These are phyloP conservation scores for Sitophilus oryzae DNA, from an alignment of 1,140 invertebrate species.

Conservation along the genomic window DNA sequence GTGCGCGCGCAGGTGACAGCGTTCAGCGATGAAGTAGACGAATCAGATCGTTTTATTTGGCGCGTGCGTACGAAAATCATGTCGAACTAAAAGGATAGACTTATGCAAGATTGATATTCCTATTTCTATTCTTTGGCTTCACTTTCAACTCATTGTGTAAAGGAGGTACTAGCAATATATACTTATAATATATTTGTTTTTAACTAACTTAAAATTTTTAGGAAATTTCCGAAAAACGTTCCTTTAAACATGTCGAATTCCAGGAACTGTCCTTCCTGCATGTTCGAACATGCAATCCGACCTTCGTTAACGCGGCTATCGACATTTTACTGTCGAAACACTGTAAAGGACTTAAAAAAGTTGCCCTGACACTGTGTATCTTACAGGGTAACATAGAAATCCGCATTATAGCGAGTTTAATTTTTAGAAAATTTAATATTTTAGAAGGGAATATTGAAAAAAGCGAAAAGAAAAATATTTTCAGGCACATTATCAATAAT, in stretches of 20 bases:
- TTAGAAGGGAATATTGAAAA: conserved; percentile 20
- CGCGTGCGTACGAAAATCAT: too few species aligned
- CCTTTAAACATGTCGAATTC: conserved; percentile 19
- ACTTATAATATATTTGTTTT: too few species aligned
- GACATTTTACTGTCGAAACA: conserved; percentile 24
- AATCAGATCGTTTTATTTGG: too few species aligned
- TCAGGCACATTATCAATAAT: conserved; percentile 22
- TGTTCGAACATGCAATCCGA: conserved; percentile 16
- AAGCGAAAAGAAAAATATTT: conserved; percentile 20
- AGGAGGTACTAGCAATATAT: too few species aligned
- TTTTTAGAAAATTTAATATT: conserved; percentile 25
- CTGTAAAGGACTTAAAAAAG: conserved; percentile 17
- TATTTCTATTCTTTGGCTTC: too few species aligned
- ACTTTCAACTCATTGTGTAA: too few species aligned
- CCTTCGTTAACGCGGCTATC: conserved; percentile 19
- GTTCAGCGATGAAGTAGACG: too few species aligned
- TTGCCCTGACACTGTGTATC: conserved; percentile 18
- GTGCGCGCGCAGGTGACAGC: too few species aligned
- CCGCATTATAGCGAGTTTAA: conserved; percentile 18
- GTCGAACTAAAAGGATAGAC: too few species aligned
- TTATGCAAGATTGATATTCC: too few species aligned
- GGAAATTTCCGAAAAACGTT: conserved; percentile 9
- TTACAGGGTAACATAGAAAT: conserved; percentile 25
- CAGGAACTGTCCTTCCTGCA: conserved; percentile 22
- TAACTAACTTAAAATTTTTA: too few species aligned